phyloP scores from a whole-genome alignment of 2,888 invertebrate genomes.

The Eupithecia vulgata region DNA sequence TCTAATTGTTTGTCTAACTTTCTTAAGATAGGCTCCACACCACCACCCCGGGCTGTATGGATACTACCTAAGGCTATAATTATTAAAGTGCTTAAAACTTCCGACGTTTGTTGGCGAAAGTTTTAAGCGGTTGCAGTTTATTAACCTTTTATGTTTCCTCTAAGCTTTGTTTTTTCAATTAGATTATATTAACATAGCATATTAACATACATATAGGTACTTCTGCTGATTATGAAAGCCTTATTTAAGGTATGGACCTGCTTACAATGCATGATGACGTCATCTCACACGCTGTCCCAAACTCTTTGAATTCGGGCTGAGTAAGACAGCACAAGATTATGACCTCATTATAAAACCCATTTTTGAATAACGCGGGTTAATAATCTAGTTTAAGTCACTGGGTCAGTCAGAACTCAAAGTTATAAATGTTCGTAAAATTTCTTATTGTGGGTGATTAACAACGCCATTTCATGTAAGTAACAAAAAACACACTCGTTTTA shows the following conservation, averaged over 20 bases:
- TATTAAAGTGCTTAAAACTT: slow-evolving; percentile 22
- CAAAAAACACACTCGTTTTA: too few relatives aligned
- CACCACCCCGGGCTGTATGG: not conserved
- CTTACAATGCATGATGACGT: not conserved
- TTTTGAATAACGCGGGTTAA: not conserved
- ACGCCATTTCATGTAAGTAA: too few relatives aligned
- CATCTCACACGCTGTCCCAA: not conserved
- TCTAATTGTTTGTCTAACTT: not conserved
- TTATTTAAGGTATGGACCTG: not conserved
- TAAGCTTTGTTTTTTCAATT: not conserved
- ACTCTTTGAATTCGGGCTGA: not conserved
- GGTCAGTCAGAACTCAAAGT: not conserved
- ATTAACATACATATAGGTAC: too few relatives aligned
- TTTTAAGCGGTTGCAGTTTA: slow-evolving; percentile 26
- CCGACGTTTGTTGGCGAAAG: slow-evolving; percentile 20
- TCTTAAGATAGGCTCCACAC: not conserved
- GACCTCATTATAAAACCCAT: not conserved
- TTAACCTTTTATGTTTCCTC: slow-evolving; percentile 13
- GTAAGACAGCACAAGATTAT: not conserved
- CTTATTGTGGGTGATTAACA: too few relatives aligned
- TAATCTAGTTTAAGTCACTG: too few relatives aligned
- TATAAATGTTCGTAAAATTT: not conserved
- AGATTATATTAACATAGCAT: not conserved
- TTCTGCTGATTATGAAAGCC: not conserved
- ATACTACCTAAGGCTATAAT: slow-evolving; percentile 8